Evolutionary conservation across 2,113 vertebrate species (phyloP).

Genomic region (Pseudorasbora parva): DNA sequence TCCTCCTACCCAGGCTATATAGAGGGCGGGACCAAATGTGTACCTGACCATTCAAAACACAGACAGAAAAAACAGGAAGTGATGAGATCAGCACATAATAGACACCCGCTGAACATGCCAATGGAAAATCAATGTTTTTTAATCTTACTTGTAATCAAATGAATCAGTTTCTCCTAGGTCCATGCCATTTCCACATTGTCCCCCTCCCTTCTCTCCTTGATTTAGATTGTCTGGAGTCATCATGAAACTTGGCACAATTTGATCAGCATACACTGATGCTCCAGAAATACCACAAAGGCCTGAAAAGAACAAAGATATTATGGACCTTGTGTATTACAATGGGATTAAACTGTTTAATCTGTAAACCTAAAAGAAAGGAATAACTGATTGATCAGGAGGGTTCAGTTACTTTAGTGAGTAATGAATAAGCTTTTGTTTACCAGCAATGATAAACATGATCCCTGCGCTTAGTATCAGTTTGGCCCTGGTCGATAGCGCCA

Average conservation of each 20-base stretch:
- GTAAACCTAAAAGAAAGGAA: background rate
- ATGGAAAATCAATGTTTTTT: background rate
- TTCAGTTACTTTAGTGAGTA: background rate
- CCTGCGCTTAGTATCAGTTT: slow-evolving; percentile 90
- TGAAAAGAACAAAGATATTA: slow-evolving; percentile 57
- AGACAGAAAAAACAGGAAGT: background rate
- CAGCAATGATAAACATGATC: slow-evolving; percentile 85
- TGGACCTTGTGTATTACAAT: background rate
- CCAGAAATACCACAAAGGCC: slow-evolving; percentile 88
- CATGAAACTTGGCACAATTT: slow-evolving; percentile 90
- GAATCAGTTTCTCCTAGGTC: slow-evolving; percentile 45
- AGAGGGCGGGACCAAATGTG: slow-evolving; percentile 89
- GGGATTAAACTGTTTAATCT: background rate
- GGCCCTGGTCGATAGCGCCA: slow-evolving; percentile 84
- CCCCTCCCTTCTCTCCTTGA: slow-evolving; percentile 49
- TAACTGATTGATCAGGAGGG: background rate
- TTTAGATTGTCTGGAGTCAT: slow-evolving; percentile 68
- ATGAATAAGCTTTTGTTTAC: slow-evolving; percentile 64
- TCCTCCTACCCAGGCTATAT: slow-evolving; percentile 87
- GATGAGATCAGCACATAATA: background rate
- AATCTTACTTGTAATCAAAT: slow-evolving; percentile 62
- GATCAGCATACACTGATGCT: slow-evolving; percentile 90
- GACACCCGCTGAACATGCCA: background rate
- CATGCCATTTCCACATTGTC: slow-evolving; percentile 33
- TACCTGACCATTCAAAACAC: slow-evolving; percentile 77